These are phyloP conservation scores for Acanthosoma haemorrhoidale DNA, from an alignment of 2,888 invertebrate species.

Conservation along the genomic window DNA sequence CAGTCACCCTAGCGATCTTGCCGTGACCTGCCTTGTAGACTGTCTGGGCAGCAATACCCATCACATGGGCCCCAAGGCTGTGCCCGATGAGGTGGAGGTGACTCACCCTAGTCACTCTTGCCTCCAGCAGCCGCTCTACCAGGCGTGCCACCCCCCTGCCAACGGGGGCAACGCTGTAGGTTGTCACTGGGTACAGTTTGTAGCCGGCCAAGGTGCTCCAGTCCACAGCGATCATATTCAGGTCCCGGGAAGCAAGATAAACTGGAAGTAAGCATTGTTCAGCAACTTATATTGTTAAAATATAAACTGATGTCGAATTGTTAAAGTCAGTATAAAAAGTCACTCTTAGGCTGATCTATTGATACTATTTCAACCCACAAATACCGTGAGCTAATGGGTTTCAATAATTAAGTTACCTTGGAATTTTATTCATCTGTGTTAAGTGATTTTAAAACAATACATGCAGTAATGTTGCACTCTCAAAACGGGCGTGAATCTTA, in stretches of 20 bases:
- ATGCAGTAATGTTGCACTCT: no score
- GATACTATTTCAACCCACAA: no score
- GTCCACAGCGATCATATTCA: slow-evolving; percentile 51
- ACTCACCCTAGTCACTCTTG: slow-evolving; percentile 41
- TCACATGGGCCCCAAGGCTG: slow-evolving; percentile 40
- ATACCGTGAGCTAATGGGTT: no score
- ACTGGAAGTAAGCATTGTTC: slow-evolving; percentile 42
- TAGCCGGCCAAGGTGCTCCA: slow-evolving; percentile 47
- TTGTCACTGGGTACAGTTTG: slow-evolving; percentile 41
- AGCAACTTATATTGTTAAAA: no score
- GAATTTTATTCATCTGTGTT: no score
- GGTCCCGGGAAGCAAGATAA: slow-evolving; percentile 47
- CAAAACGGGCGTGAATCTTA: no score
- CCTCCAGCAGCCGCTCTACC: slow-evolving; percentile 43
- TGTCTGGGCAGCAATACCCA: slow-evolving; percentile 35
- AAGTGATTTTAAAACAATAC: no score
- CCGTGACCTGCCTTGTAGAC: slow-evolving; percentile 44
- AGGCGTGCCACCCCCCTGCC: slow-evolving; percentile 43
- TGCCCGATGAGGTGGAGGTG: slow-evolving; percentile 42
- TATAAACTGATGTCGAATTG: no score
- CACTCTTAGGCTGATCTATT: no score
- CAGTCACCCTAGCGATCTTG: slow-evolving; percentile 39
- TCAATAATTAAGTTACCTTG: no score
- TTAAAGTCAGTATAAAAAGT: no score
- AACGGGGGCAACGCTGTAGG: slow-evolving; percentile 35